Evolutionary conservation across 2,888 invertebrate genomes (phyloP).

Genomic region (Temnothorax ravouxi): DNA sequence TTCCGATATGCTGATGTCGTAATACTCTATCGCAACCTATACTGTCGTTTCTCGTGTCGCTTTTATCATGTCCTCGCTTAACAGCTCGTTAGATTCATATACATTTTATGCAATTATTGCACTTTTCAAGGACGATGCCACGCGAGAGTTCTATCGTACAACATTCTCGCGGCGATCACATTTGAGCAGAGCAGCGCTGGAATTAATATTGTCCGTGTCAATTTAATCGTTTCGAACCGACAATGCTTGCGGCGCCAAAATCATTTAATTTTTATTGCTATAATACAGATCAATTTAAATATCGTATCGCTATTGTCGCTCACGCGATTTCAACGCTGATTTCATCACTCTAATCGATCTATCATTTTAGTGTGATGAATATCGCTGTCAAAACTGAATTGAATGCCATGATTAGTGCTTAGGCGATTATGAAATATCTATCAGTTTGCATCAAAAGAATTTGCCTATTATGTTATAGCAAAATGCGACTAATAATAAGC

Average conservation of each 20-base stretch:
- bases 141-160: not conserved
- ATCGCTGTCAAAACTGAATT: not conserved
- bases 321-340: not conserved
- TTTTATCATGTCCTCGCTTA: conserved; percentile 7
- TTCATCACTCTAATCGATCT: not conserved
- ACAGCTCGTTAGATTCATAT: not conserved
- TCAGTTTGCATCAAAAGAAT: not conserved
- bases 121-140: conserved; percentile 24
- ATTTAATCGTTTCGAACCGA: conserved; percentile 35
- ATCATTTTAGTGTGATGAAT: not conserved
- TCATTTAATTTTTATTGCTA: conserved; percentile 37
- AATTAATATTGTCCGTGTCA: conserved; percentile 22
- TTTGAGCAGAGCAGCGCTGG: not conserved
- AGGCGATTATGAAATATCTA: not conserved
- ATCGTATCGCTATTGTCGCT: not conserved
- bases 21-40: not conserved
- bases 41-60: conserved; percentile 14
- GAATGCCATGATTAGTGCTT: not conserved
- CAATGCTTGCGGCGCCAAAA: conserved; percentile 26
- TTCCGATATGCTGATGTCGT: not conserved
- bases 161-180: not conserved
- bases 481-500: no score
- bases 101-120: conserved; percentile 48
- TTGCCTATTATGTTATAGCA: not conserved
- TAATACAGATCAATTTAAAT: conserved; percentile 27